Evolutionary conservation across 2,113 vertebrate species (phyloP).

Genomic region (Megaceryle maxima): DNA sequence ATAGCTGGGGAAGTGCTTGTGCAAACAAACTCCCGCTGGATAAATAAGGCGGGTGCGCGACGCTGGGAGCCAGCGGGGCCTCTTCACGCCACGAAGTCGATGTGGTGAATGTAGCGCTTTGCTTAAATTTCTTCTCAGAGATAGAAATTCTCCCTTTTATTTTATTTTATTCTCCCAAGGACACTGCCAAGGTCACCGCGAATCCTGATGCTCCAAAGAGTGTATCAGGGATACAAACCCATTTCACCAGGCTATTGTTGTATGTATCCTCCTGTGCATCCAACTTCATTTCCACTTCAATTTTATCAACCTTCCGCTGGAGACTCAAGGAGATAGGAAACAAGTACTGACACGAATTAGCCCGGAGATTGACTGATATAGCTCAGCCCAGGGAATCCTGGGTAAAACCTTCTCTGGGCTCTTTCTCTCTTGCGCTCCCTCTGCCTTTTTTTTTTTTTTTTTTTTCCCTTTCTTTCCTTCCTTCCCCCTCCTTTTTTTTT

Average conservation of each 20-base stretch:
- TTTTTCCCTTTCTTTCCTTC: neutral
- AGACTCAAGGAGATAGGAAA: constrained; percentile 93
- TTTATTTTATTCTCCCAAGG: constrained; percentile 76
- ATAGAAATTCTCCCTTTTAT: constrained; percentile 31
- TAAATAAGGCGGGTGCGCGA: rapidly evolving
- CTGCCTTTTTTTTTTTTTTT: neutral
- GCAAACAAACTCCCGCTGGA: neutral
- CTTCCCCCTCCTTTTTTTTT: neutral
- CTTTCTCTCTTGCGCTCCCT: constrained; percentile 25
- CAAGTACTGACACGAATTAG: constrained; percentile 94
- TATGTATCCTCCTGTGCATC: constrained; percentile 86
- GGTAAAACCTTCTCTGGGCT: constrained; percentile 72
- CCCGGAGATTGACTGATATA: constrained; percentile 92
- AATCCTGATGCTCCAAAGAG: constrained; percentile 71
- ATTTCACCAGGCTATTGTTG: constrained; percentile 79
- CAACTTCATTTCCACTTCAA: constrained; percentile 99
- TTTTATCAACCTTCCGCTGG: constrained; percentile 94
- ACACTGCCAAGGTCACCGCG: constrained; percentile 86
- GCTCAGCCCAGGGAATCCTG: constrained; percentile 84
- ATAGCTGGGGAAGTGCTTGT: neutral
- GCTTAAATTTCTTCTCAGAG: neutral
- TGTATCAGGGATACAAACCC: constrained; percentile 80
- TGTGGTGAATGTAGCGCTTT: neutral
- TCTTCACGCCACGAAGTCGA: rapidly evolving
- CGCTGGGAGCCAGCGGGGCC: neutral